Conservation (phyloP, 2,797 vertebrate genomes). For the Prunella strophiata region DNA sequence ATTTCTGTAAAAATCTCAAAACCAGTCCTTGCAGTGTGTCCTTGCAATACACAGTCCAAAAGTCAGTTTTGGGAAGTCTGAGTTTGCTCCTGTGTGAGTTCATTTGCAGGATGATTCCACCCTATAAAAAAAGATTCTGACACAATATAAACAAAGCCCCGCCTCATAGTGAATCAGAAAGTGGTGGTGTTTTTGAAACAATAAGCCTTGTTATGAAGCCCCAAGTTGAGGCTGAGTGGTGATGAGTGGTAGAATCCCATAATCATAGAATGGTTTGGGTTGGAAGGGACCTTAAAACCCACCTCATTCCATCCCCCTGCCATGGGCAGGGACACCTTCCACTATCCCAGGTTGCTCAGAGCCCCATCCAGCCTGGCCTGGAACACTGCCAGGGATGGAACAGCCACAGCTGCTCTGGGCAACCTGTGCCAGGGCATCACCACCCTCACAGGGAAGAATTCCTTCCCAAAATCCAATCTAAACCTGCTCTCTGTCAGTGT, state of each 20-base stretch:
- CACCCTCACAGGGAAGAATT: too few species aligned
- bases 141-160: neutral
- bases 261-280: too few species aligned
- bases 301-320: too few species aligned
- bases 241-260: neutral
- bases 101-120: neutral
- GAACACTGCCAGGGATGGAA: too few species aligned
- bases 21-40: neutral
- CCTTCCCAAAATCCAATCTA: neutral
- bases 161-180: neutral
- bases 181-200: neutral
- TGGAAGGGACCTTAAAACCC: too few species aligned
- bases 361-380: too few species aligned
- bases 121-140: neutral
- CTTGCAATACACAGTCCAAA: neutral
- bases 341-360: too few species aligned
- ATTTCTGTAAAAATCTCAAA: neutral
- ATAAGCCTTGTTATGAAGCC: neutral
- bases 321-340: too few species aligned
- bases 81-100: neutral
- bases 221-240: neutral
- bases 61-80: neutral
- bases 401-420: too few species aligned
- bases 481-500: accelerated
- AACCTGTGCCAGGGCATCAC: too few species aligned